Conservation (phyloP, 1,140 invertebrate genomes). For the Lasaia peninsularis region DNA sequence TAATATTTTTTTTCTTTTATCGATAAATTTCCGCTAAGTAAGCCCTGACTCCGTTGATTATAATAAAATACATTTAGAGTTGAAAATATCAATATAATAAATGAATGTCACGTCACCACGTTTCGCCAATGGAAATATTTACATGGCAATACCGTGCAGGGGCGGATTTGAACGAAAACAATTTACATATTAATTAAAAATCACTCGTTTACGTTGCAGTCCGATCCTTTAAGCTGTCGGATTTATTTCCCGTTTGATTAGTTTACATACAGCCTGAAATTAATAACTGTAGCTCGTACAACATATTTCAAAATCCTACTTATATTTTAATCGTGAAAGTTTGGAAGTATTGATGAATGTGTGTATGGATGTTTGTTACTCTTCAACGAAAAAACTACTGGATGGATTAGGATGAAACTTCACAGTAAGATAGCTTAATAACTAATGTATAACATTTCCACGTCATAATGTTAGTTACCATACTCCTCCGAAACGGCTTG, state of each 20-base stretch:
- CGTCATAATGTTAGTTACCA: too few relatives aligned
- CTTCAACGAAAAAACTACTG: too few relatives aligned
- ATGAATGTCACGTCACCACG: background rate
- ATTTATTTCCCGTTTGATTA: background rate
- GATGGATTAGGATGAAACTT: too few relatives aligned
- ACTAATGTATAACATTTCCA: too few relatives aligned
- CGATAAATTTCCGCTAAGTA: too few relatives aligned
- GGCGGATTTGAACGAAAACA: background rate
- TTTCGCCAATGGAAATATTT: background rate
- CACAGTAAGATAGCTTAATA: too few relatives aligned
- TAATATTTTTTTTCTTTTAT: too few relatives aligned
- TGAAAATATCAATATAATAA: background rate
- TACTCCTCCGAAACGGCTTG: too few relatives aligned
- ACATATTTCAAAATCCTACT: background rate
- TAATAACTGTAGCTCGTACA: background rate
- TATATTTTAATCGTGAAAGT: background rate
- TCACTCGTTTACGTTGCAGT: background rate
- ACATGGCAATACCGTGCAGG: background rate
- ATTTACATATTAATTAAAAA: background rate
- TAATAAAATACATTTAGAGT: background rate
- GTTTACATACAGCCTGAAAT: background rate
- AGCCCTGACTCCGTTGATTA: too few relatives aligned
- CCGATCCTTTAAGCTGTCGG: background rate
- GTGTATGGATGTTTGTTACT: too few relatives aligned
- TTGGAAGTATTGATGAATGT: too few relatives aligned